A percentile compares a stretch with the other conserved stretches of the same genome.
These are phyloP conservation scores for Nebria brevicollis DNA, from an alignment of 2,888 invertebrate species.

Conservation along the genomic window DNA sequence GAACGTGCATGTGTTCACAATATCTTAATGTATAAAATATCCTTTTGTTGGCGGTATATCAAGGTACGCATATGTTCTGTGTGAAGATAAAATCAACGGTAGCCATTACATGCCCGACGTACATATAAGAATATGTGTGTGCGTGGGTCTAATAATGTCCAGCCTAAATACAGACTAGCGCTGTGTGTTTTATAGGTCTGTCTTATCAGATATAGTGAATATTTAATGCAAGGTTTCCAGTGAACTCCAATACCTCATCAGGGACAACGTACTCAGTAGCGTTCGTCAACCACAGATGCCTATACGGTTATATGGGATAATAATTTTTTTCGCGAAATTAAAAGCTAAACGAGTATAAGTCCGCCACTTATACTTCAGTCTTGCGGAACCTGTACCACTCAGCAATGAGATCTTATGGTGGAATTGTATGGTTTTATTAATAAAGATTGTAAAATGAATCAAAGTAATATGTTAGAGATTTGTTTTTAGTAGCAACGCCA, in stretches of 20 bases:
- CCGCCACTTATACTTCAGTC: too few relatives aligned
- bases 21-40: constrained; percentile 48
- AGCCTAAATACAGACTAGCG: constrained; percentile 28
- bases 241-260: constrained; percentile 36
- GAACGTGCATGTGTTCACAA: constrained; percentile 15
- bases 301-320: neutral
- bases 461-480: too few relatives aligned
- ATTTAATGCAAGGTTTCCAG: constrained; percentile 45
- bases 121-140: constrained; percentile 15
- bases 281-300: constrained; percentile 19
- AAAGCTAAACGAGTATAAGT: too few relatives aligned
- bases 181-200: constrained; percentile 42
- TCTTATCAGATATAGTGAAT: constrained; percentile 48
- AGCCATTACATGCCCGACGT: constrained; percentile 40
- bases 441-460: too few relatives aligned
- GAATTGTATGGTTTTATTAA: too few relatives aligned
- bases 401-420: too few relatives aligned
- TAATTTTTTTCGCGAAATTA: too few relatives aligned
- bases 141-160: constrained; percentile 30
- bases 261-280: constrained; percentile 41
- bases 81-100: constrained; percentile 34
- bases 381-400: too few relatives aligned
- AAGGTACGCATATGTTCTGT: constrained; percentile 33
- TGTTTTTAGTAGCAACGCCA: neutral
- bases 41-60: constrained; percentile 29